These are phyloP conservation scores for Eupithecia vulgata DNA, from an alignment of 2,888 invertebrate genomes.

Conservation along the genomic window DNA sequence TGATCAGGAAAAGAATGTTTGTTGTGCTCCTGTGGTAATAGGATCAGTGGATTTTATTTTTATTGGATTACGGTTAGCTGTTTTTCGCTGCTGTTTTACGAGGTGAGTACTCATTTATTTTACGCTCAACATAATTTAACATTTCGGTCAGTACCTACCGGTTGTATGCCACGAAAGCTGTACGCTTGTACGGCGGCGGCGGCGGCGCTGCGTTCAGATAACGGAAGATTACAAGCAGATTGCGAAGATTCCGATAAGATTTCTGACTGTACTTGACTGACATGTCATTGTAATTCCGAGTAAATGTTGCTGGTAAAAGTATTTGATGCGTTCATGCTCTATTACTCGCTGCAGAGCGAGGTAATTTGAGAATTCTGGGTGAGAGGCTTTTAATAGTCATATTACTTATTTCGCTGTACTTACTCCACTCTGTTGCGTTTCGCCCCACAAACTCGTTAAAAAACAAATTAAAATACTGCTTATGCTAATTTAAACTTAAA, in stretches of 20 bases:
- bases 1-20: conserved; percentile 72
- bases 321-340: conserved; percentile 54
- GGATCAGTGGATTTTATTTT: conserved; percentile 76
- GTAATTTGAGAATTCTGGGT: conserved; percentile 60
- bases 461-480: conserved; percentile 26
- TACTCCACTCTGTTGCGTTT: conserved; percentile 41
- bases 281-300: not conserved
- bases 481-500: not conserved
- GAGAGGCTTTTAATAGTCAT: conserved; percentile 57
- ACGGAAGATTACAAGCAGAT: conserved; percentile 76
- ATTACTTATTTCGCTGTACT: conserved; percentile 46
- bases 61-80: conserved; percentile 81
- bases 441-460: conserved; percentile 33
- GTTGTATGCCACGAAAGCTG: conserved; percentile 71
- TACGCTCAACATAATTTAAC: conserved; percentile 17
- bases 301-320: conserved; percentile 11
- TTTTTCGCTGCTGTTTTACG: conserved; percentile 69
- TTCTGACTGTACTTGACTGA: conserved; percentile 39
- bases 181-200: conserved; percentile 56
- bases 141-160: conserved; percentile 21
- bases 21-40: conserved; percentile 78
- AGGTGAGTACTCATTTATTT: conserved; percentile 64
- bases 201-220: conserved; percentile 64
- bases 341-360: conserved; percentile 60
- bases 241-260: conserved; percentile 78